Conservation (phyloP, 1,140 invertebrate genomes). For the Drosophila leontia region DNA sequence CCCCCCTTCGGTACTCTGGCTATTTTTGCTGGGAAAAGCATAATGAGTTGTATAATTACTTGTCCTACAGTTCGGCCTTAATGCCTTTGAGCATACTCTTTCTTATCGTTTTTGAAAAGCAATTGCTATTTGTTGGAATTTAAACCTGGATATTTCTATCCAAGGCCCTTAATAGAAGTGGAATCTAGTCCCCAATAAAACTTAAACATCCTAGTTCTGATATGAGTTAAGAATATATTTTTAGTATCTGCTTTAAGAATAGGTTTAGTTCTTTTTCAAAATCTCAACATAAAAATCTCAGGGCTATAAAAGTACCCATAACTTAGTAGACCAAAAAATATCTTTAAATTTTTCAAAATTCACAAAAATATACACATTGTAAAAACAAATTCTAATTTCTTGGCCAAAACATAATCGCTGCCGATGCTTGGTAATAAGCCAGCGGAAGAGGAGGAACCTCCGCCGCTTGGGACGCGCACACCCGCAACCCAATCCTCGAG, state of each 20-base stretch:
- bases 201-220: not conserved
- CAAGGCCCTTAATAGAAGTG: too few relatives aligned
- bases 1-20: not conserved
- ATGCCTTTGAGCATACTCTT: not conserved
- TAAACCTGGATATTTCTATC: too few relatives aligned
- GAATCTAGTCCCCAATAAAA: not conserved
- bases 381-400: not conserved
- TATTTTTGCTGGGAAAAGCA: conserved; percentile 25
- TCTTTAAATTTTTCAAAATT: not conserved
- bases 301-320: not conserved
- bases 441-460: not conserved
- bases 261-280: not conserved
- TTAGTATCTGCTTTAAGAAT: not conserved
- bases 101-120: not conserved
- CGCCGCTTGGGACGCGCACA: not conserved
- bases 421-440: too few relatives aligned
- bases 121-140: not conserved
- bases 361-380: not conserved
- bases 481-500: too few relatives aligned
- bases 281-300: not conserved
- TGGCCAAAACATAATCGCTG: not conserved
- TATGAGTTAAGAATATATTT: not conserved
- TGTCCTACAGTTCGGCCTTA: conserved; percentile 5
- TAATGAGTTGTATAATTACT: conserved; percentile 46
- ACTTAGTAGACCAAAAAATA: not conserved